Evolutionary conservation across 2,113 vertebrate species (phyloP).

Genomic region (Alces alces): DNA sequence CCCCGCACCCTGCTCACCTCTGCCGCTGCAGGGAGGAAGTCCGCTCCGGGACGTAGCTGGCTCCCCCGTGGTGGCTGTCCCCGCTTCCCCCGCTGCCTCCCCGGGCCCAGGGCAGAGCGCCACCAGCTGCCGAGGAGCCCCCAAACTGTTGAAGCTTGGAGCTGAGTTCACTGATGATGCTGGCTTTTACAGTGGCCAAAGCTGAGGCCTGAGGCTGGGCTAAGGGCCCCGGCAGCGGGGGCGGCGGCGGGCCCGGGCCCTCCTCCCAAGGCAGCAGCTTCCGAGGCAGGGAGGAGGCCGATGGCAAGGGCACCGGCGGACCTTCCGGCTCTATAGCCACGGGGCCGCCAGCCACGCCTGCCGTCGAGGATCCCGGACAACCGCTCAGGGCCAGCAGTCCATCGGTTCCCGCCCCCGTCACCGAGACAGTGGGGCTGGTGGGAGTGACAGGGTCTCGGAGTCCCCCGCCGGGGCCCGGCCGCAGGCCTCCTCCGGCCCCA

Average conservation of each 20-base stretch:
- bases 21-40: slow-evolving; percentile 79
- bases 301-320: slow-evolving; percentile 54
- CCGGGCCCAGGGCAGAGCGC: slow-evolving; percentile 85
- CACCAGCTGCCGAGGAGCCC: slow-evolving; percentile 76
- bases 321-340: slow-evolving; percentile 59
- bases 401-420: slow-evolving; percentile 73
- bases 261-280: slow-evolving; percentile 78
- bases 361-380: slow-evolving; percentile 54
- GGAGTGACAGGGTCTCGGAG: slow-evolving; percentile 75
- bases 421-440: slow-evolving; percentile 78
- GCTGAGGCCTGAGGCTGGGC: slow-evolving; percentile 76
- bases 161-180: slow-evolving; percentile 93
- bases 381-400: slow-evolving; percentile 75
- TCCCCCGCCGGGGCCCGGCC: slow-evolving; percentile 68
- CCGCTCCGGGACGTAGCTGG: slow-evolving; percentile 72
- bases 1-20: slow-evolving; percentile 65
- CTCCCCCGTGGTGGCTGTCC: slow-evolving; percentile 65
- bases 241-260: slow-evolving; percentile 72
- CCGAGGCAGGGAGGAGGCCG: slow-evolving; percentile 62
- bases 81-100: slow-evolving; percentile 67
- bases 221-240: slow-evolving; percentile 66
- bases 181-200: slow-evolving; percentile 88
- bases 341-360: slow-evolving; percentile 42
- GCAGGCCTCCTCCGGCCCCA: slow-evolving; percentile 84
- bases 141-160: slow-evolving; percentile 93